Percentiles rank a stretch among this genome's conserved stretches.
phyloP scores from a whole-genome alignment of 1,140 invertebrate genomes.

The Conopomorpha cramerella region DNA sequence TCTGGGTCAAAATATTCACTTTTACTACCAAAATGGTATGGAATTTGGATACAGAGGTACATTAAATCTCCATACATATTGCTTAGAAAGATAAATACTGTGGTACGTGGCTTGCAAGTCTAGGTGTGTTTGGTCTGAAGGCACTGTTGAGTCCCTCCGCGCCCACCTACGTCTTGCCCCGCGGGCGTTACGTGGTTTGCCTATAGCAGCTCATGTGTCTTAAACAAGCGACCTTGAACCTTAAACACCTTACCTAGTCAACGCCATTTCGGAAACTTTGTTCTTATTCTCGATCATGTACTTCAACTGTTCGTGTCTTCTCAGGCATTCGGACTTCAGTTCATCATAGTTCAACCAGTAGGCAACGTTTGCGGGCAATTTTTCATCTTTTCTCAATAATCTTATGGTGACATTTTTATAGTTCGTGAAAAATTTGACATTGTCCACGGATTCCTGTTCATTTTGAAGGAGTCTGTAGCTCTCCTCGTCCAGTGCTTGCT shows the following conservation, averaged over 20 bases:
- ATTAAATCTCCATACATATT: too few relatives aligned
- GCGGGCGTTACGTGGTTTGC: too few relatives aligned
- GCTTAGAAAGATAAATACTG: too few relatives aligned
- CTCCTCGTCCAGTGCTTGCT: slow-evolving; percentile 45
- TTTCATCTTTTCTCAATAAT: slow-evolving; percentile 28
- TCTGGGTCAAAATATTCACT: too few relatives aligned
- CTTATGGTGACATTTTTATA: slow-evolving; percentile 47
- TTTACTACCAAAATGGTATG: too few relatives aligned
- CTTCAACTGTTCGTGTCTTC: slow-evolving; percentile 42
- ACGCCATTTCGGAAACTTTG: slow-evolving; percentile 18
- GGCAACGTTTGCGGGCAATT: slow-evolving; percentile 41
- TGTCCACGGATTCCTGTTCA: slow-evolving; percentile 13
- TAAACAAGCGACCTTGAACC: too few relatives aligned
- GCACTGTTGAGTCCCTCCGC: too few relatives aligned
- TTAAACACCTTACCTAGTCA: slow-evolving; percentile 40
- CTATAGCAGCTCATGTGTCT: too few relatives aligned
- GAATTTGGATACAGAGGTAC: too few relatives aligned
- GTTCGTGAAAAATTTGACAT: slow-evolving; percentile 35
- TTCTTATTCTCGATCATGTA: slow-evolving; percentile 38
- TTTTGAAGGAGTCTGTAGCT: slow-evolving; percentile 23
- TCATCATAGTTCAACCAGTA: slow-evolving; percentile 59
- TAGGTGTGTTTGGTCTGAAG: too few relatives aligned
- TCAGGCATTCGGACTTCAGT: slow-evolving; percentile 54
- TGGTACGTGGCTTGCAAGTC: too few relatives aligned
- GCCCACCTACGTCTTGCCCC: too few relatives aligned